Base-by-base conservation (phyloP, 2,888 invertebrate species). In the Tenthredo livida region DNA sequence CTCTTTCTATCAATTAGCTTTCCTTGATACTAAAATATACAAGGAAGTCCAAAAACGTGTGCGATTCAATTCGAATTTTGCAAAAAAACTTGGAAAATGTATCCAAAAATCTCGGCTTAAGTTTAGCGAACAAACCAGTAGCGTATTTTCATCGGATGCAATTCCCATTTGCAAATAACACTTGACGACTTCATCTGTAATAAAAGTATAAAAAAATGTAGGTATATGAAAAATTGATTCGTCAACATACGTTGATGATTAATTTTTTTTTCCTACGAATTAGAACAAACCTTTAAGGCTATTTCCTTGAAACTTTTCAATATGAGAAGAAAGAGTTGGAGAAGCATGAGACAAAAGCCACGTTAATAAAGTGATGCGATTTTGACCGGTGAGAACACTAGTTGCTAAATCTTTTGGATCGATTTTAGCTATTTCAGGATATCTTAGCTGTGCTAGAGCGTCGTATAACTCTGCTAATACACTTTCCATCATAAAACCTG, bases 361-460 rank as follows among this genome's bases (percentile, higher is more conserved):
- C 12, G 88, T 85, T 10, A 92, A 85, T 25, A 92, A 87, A 17
- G 86, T 87, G 7, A 90, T 77, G 43, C 92, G 88, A 87, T 90
- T 90, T 33, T 88, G 86, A 47, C 88, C 88, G 0, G 65, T 84
- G 0, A 92, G 88, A 83, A 91, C 87, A 4, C 86, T 87, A 1
- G 73, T 50, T 84, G 88, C 86, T 67, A 91, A 86, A 67, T 90
- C 87, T 29, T 88, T 82, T 15, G 85, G 84, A 29, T 86, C 75
- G 0, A 86, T 87, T 83, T 89, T 89, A n/a, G 90, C 90, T 85
- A 92, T 88, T 78, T 89, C 89, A 5, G 92, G 91, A 88, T 92
- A 92, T 82, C 87, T 86, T 37, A 91, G 73, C 43, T 88, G 87
- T 47, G 89, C 80, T 9, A 92, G 87, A 12, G 80, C 87, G 15